Conservation (phyloP, 2,888 invertebrate genomes). For the Shargacucullia verbasci region DNA sequence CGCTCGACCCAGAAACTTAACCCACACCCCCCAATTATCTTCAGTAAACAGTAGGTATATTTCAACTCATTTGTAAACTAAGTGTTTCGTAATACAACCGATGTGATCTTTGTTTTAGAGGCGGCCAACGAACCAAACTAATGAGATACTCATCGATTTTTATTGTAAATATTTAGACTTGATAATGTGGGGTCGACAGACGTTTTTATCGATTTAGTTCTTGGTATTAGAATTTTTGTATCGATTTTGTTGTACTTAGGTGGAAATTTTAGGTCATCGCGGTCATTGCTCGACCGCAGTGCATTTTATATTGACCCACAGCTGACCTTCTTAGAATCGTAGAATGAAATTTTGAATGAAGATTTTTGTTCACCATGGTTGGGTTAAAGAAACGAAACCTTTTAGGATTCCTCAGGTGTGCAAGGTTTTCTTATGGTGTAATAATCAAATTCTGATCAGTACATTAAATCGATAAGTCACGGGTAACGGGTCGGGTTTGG, state of each 20-base stretch:
- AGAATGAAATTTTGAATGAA: too few species aligned
- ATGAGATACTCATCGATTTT: conserved; percentile 43
- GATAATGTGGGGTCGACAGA: conserved; percentile 17
- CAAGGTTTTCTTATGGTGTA: too few species aligned
- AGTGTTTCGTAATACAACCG: conserved; percentile 63
- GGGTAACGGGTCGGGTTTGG: too few species aligned
- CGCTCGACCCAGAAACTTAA: conserved; percentile 7
- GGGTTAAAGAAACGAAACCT: too few species aligned
- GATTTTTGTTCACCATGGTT: too few species aligned
- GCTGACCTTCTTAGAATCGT: too few species aligned
- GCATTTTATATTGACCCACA: too few species aligned
- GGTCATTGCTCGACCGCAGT: too few species aligned
- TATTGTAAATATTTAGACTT: conserved; percentile 44
- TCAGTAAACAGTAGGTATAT: conserved; percentile 68
- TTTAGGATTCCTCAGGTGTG: too few species aligned
- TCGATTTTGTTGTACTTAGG: neutral
- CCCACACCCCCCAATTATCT: conserved; percentile 60
- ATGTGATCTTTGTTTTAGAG: conserved; percentile 70
- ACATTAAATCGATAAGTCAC: too few species aligned
- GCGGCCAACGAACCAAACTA: conserved; percentile 46
- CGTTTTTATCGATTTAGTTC: conserved; percentile 18
- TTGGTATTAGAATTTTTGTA: neutral
- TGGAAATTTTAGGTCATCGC: too few species aligned
- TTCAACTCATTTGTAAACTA: conserved; percentile 70
- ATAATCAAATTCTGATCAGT: too few species aligned